These are phyloP conservation scores for Scyliorhinus canicula DNA, from an alignment of 2,797 vertebrate genomes.

Conservation along the genomic window DNA sequence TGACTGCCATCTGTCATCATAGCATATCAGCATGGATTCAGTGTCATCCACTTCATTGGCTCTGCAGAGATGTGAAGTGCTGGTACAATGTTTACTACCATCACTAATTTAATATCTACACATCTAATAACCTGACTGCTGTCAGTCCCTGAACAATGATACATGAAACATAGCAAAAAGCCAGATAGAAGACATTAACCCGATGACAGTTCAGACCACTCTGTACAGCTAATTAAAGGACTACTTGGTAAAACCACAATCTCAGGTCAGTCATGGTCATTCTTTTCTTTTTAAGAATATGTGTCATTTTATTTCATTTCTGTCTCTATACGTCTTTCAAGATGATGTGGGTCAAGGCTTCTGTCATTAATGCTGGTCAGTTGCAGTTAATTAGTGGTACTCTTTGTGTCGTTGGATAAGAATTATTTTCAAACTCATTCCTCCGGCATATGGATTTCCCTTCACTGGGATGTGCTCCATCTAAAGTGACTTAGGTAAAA, in stretches of 20 bases:
- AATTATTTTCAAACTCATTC: neutral
- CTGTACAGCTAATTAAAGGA: slow-evolving; percentile 57
- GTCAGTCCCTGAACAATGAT: slow-evolving; percentile 68
- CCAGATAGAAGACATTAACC: slow-evolving; percentile 58
- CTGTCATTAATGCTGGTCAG: neutral
- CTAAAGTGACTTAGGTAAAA: neutral
- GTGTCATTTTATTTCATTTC: slow-evolving; percentile 1
- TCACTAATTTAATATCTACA: slow-evolving; percentile 81
- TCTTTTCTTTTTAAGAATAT: neutral
- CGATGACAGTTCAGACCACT: slow-evolving; percentile 51
- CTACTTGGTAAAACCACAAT: slow-evolving; percentile 46
- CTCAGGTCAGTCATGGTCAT: slow-evolving; percentile 5
- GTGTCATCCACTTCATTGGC: slow-evolving; percentile 70
- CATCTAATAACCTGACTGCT: slow-evolving; percentile 74
- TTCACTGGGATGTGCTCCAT: neutral
- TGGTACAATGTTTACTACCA: slow-evolving; percentile 74
- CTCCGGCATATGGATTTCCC: neutral
- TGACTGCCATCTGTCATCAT: slow-evolving; percentile 78
- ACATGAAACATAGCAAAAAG: slow-evolving; percentile 60
- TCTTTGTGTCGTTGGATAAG: neutral
- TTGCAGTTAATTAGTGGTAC: neutral
- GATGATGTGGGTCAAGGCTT: neutral
- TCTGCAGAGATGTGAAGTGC: slow-evolving; percentile 66
- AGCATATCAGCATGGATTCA: slow-evolving; percentile 68
- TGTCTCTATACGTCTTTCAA: neutral